Conservation (phyloP, 2,113 vertebrate species). For the Fulica atra region DNA sequence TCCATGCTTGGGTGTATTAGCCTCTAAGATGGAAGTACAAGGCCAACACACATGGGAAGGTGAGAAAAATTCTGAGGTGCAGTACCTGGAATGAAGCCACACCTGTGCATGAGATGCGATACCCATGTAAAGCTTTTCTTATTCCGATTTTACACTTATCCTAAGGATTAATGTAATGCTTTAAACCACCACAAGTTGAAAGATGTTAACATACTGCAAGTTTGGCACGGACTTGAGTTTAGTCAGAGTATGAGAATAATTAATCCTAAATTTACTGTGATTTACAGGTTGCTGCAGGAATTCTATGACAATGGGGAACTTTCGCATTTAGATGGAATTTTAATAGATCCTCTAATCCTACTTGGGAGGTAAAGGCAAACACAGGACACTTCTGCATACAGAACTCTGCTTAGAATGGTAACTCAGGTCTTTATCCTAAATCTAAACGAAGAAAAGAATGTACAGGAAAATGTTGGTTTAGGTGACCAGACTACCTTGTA, state of each 20-base stretch:
- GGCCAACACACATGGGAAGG: background rate
- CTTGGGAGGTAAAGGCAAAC: background rate
- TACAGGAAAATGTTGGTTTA: background rate
- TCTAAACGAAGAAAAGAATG: background rate
- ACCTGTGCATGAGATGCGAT: background rate
- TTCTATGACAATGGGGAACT: background rate
- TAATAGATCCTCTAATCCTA: background rate
- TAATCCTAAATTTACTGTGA: background rate
- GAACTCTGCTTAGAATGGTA: background rate
- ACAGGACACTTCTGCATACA: background rate
- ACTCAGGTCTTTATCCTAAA: background rate
- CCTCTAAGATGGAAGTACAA: background rate
- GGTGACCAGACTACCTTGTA: background rate
- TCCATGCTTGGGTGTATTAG: background rate
- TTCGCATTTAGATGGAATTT: background rate
- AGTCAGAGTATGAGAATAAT: background rate
- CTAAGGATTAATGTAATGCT: background rate
- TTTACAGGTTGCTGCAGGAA: background rate
- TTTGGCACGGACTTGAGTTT: background rate
- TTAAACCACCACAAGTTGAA: background rate
- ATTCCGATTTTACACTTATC: background rate
- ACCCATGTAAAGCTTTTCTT: background rate
- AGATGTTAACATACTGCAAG: background rate
- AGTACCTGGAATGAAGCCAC: background rate
- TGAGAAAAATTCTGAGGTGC: background rate